These are phyloP conservation scores for Amiota communis DNA, from an alignment of 2,888 invertebrate species.

Conservation along the genomic window DNA sequence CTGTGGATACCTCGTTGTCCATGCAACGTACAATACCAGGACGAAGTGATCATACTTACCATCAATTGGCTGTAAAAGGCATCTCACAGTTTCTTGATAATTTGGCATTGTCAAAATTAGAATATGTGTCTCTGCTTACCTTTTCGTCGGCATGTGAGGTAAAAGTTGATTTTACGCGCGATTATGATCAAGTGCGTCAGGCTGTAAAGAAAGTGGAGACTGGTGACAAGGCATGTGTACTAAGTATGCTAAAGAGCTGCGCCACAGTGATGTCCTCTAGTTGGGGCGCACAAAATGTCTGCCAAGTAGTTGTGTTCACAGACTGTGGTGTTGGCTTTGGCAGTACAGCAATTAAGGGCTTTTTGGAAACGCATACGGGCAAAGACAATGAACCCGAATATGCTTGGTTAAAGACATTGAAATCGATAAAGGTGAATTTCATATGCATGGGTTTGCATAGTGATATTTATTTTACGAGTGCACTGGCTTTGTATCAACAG, in stretches of 20 bases:
- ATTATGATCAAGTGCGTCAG: conserved; percentile 85
- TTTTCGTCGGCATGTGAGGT: conserved; percentile 74
- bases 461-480: conserved; percentile 76
- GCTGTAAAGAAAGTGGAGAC: conserved; percentile 86
- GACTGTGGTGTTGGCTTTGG: conserved; percentile 81
- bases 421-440: conserved; percentile 86
- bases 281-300: conserved; percentile 91
- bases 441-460: conserved; percentile 80
- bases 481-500: conserved; percentile 78
- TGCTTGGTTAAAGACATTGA: conserved; percentile 85
- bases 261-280: conserved; percentile 86
- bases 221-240: conserved; percentile 89
- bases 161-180: conserved; percentile 89
- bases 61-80: conserved; percentile 70
- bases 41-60: conserved; percentile 71
- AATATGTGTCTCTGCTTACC: conserved; percentile 65
- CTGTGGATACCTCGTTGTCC: conserved; percentile 71
- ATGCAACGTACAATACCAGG: conserved; percentile 71
- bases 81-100: conserved; percentile 71
- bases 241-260: conserved; percentile 85
- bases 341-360: conserved; percentile 78
- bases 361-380: conserved; percentile 71
- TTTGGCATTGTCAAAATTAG: conserved; percentile 68
- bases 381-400: conserved; percentile 59
- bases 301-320: conserved; percentile 85